Evolutionary conservation across 2,113 vertebrate species (phyloP).

Genomic region (Ceyx melanurus): DNA sequence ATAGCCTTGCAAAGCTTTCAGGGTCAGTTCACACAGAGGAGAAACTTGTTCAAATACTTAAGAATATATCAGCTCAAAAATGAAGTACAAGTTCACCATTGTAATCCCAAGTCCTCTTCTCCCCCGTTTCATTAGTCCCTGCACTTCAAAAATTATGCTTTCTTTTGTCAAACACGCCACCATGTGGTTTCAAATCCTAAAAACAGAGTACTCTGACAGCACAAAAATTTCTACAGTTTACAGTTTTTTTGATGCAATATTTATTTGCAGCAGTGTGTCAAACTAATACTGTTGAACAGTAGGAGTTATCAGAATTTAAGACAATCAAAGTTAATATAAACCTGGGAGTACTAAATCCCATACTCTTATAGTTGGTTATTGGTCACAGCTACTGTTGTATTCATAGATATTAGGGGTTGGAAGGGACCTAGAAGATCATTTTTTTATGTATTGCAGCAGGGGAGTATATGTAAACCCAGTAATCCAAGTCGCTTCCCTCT

Average conservation of each 20-base stretch:
- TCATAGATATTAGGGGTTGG: too few relatives aligned
- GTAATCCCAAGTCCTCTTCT: background rate
- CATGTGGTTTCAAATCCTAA: background rate
- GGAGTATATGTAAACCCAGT: background rate
- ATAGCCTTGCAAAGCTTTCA: background rate
- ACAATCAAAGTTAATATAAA: background rate
- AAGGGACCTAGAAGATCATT: too few relatives aligned
- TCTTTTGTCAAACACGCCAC: background rate
- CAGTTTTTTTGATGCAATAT: background rate
- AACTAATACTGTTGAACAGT: background rate
- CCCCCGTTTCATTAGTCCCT: rapidly evolving
- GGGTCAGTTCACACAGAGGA: rapidly evolving
- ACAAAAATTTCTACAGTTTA: background rate
- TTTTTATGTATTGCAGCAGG: background rate
- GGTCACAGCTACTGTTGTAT: too few relatives aligned
- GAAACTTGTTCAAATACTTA: background rate
- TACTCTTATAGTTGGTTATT: background rate
- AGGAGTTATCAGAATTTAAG: background rate
- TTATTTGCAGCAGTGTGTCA: background rate
- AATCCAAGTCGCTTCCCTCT: background rate
- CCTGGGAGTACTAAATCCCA: background rate
- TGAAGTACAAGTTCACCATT: background rate
- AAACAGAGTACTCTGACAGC: background rate
- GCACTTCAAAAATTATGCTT: background rate
- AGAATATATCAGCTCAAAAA: background rate